These are phyloP conservation scores for Mirounga angustirostris DNA, from an alignment of 2,113 vertebrate genomes.

Conservation along the genomic window DNA sequence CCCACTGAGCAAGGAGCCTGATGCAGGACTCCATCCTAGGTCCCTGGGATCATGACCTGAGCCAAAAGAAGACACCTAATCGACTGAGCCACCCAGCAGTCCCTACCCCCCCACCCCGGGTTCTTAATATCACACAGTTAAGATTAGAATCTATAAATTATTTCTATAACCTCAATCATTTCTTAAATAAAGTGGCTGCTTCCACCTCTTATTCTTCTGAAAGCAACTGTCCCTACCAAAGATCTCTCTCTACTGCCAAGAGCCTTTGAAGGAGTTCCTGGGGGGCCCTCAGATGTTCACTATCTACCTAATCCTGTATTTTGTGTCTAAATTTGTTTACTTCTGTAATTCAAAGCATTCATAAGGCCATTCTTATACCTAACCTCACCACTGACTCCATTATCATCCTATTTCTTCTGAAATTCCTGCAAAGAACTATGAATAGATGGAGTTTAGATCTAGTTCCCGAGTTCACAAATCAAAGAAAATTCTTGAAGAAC, in stretches of 20 bases:
- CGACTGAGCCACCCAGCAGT: background rate
- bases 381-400: background rate
- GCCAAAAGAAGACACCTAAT: background rate
- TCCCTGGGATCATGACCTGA: background rate
- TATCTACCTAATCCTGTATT: background rate
- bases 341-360: background rate
- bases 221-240: background rate
- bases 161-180: background rate
- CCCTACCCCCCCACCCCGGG: background rate
- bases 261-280: background rate
- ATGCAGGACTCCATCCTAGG: background rate
- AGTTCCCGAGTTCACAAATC: background rate
- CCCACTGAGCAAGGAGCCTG: background rate
- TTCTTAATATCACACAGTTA: background rate
- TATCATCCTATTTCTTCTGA: background rate
- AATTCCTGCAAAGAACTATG: background rate
- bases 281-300: accelerated
- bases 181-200: background rate
- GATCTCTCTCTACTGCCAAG: accelerated
- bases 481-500: background rate
- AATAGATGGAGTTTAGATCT: background rate
- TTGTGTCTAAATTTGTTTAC: background rate
- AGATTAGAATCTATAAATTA: background rate
- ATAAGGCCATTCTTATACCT: background rate
- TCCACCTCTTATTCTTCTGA: background rate